Evolutionary conservation across 2,888 invertebrate species (phyloP), one percentile per base, ranked within the genome.

Genomic region (Drosophila melanosoma): DNA sequence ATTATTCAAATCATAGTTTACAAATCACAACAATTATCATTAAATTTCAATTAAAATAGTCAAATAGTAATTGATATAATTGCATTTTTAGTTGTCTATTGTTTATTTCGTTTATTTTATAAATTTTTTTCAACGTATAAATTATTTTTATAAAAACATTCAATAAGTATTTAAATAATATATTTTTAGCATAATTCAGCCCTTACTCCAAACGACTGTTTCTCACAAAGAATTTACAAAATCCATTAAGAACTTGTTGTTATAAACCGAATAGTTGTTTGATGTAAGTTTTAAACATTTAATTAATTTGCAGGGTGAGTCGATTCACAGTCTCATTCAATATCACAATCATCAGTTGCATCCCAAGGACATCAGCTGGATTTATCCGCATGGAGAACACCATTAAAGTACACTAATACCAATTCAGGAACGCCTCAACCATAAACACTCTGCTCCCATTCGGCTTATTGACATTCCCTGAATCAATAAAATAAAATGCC

Each of bases 401-500:
- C 58, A 74, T 76, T 76, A 72, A 71, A 76, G 65, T 49, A 45
- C 56, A 68, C 74, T 81, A 79, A 83, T 77, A 54, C 71, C 83
- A 64, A 76, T 74, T 88, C 78, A 81, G 76, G 54, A 83, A 76
- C 57, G 54, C 58, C 54, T 69, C n/a, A 35, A 45, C 64, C 54
- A 81, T 87, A 81, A 75, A 69, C 62, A 56, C 59, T 66, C 36
- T 26, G 42, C 48, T 52, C 42, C 49, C 53, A 59, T 64, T 26
- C 36, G 62, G 57, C 40, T 53, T 45, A 63, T 57, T 74, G 57
- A 57, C 59, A 45, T 73, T 68, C 59, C 58, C 20, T 11, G 35
- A 58, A 68, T 71, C 71, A 75, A 81, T 83, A 42, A 79, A 86
- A 81, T 87, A 76, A 77, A 81, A 79, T 53, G 69, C 57, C 60